Evolutionary conservation across 2,797 vertebrate genomes (phyloP).

Genomic region (Oceanodroma leucorhoa): DNA sequence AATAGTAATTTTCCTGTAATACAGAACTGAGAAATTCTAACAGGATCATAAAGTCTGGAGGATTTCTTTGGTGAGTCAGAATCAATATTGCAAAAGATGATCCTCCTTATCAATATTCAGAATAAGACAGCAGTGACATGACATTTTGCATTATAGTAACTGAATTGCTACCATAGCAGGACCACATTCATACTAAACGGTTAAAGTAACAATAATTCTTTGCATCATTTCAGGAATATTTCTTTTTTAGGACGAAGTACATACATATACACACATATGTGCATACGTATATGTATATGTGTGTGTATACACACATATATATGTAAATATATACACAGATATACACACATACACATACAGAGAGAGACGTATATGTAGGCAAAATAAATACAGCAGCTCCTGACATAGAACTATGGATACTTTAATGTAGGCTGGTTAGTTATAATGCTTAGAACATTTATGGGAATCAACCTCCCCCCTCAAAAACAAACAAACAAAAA

Average conservation of each 20-base stretch:
- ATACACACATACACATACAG: no score
- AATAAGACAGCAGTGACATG: not conserved
- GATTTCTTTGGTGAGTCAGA: not conserved
- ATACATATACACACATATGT: not conserved
- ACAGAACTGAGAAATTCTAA: not conserved
- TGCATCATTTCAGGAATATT: not conserved
- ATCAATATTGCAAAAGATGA: not conserved
- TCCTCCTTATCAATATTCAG: not conserved
- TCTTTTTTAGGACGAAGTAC: not conserved
- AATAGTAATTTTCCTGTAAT: not conserved
- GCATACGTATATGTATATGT: rapidly evolving
- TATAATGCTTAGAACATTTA: not conserved
- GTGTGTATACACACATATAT: not conserved
- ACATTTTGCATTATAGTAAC: not conserved
- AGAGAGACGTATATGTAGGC: not conserved
- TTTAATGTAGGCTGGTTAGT: not conserved
- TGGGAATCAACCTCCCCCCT: rapidly evolving
- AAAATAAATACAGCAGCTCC: not conserved
- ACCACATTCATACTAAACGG: rapidly evolving
- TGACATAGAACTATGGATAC: not conserved
- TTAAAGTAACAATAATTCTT: not conserved
- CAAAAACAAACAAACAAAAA: not conserved
- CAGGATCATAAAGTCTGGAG: not conserved
- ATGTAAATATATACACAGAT: not conserved
- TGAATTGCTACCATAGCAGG: not conserved